Evolutionary conservation across 2,113 vertebrate genomes (phyloP).

Genomic region (Todiramphus chloris): DNA sequence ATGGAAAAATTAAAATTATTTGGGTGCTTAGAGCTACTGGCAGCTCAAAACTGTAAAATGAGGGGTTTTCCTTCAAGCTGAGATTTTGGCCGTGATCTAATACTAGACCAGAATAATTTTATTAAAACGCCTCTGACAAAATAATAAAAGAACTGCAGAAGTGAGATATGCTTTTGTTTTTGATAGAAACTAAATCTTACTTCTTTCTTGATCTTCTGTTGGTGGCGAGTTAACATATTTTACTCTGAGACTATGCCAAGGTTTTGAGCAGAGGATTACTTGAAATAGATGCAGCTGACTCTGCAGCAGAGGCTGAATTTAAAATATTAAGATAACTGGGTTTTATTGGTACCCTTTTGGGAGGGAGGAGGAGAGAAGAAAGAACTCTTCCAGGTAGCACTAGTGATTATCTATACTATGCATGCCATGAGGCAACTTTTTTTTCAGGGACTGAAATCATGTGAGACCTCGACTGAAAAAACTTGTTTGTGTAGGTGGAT

Average conservation of each 20-base stretch:
- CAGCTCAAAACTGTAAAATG: constrained; percentile 8
- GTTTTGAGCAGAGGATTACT: background rate
- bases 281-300: background rate
- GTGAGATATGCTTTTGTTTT: constrained; percentile 22
- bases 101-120: background rate
- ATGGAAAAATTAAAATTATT: background rate
- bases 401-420: constrained; percentile 33
- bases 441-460: constrained; percentile 21
- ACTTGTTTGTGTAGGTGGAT: background rate
- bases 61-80: background rate
- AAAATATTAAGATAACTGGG: background rate
- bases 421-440: constrained; percentile 22
- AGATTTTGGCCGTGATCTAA: background rate
- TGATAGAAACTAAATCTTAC: background rate
- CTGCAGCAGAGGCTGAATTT: background rate
- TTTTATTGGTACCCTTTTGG: background rate
- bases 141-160: background rate
- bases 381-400: constrained; percentile 7
- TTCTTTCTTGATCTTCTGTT: background rate
- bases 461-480: background rate
- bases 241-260: background rate
- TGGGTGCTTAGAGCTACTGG: constrained; percentile 30
- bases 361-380: background rate
- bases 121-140: background rate
- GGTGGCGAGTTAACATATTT: background rate